Evolutionary conservation across 2,797 vertebrate species (phyloP), one percentile per base, ranked within the genome.

Genomic region (Gymnoscopelus microlampas): DNA sequence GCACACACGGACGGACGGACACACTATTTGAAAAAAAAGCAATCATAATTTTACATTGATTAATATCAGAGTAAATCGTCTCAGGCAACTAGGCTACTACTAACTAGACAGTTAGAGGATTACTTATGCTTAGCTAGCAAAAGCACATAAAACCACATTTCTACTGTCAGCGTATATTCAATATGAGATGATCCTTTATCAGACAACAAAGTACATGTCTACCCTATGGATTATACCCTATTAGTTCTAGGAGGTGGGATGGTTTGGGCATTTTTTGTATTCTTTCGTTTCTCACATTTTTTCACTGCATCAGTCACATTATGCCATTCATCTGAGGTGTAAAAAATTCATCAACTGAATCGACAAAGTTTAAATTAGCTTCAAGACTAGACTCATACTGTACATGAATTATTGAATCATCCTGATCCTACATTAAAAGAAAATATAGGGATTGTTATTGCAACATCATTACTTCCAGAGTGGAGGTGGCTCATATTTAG

Each of bases 51-150:
- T 3, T 29, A 29, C 26, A 29, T 29, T 29, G 26, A 29, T 29
- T 29, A 29, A 29, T 29, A 29, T 29, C 26, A 29, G 26, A 29
- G 26, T 3, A 29, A 29, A 29, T 29, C 26, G 3, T 29, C 26
- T 29, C 26, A 29, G 26, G 2, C 26, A 29, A 29, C 26, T 29
- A 29, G 26, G 26, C 26, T 3, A 29, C 26, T 29, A 29, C 26
- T 29, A 29, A 29, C 26, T 29, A 29, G 26, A 74, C 63, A 85
- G 71, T 81, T 74, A 78, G 39, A 74, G 82, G 83, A 90, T 91
- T 85, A 91, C 87, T 77, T 63, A 39, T 55, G 58, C 66, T 85
- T 63, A 85, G 84, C 80, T 82, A 76, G 66, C 60, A 60, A 68
- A 70, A 74, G 60, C 66, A 79, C 74, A 73, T 78, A 74, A 82